phyloP scores from a whole-genome alignment of 1,140 invertebrate species.

The Sesamia nonagrioides region DNA sequence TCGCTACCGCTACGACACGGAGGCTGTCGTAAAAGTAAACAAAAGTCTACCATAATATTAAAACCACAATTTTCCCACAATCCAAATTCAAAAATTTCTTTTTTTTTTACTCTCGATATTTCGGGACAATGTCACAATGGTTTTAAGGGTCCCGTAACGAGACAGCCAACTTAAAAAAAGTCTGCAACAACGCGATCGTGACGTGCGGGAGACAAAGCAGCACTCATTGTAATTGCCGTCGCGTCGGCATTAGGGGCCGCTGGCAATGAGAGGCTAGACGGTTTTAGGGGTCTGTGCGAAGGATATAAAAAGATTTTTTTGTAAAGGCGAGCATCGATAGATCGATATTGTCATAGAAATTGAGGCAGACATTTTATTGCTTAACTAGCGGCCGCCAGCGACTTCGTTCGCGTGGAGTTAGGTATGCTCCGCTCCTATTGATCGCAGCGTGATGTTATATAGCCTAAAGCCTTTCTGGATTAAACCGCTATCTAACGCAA shows the following conservation, averaged over 20 bases:
- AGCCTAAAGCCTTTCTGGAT: too few species aligned
- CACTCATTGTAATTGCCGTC: slow-evolving; percentile 64
- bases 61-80: neutral
- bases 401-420: too few species aligned
- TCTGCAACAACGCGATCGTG: slow-evolving; percentile 40
- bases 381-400: too few species aligned
- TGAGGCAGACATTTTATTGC: neutral
- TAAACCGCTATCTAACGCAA: too few species aligned
- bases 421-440: too few species aligned
- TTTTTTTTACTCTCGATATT: slow-evolving; percentile 23
- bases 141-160: slow-evolving; percentile 41
- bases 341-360: neutral
- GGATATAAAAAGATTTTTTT: neutral
- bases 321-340: neutral
- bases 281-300: slow-evolving; percentile 47
- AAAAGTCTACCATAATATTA: too few species aligned
- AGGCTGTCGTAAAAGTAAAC: too few species aligned
- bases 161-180: slow-evolving; percentile 41
- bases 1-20: too few species aligned
- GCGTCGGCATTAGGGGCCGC: slow-evolving; percentile 46
- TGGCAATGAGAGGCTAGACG: slow-evolving; percentile 54
- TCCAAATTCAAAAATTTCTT: neutral
- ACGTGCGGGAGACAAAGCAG: slow-evolving; percentile 55
- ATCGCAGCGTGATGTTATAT: too few species aligned
- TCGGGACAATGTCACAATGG: slow-evolving; percentile 38